phyloP scores from a whole-genome alignment of 2,113 vertebrate species.

The Bambusicola thoracicus region DNA sequence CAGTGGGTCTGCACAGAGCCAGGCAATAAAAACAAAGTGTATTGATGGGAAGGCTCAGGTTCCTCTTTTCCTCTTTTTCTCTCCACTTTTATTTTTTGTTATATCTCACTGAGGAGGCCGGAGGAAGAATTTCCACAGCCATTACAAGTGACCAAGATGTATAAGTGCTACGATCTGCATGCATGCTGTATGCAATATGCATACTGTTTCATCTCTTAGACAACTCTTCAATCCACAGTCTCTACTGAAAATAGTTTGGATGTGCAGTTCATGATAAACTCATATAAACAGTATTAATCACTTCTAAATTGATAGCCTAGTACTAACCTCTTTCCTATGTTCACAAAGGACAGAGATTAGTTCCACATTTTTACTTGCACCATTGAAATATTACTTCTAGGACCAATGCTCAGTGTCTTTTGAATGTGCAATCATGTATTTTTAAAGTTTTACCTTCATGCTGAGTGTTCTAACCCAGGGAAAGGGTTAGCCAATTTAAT shows the following conservation, averaged over 20 bases:
- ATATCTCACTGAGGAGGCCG: neutral
- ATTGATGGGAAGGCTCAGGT: neutral
- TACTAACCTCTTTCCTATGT: neutral
- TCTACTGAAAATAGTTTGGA: neutral
- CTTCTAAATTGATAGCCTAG: neutral
- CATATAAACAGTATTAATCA: neutral
- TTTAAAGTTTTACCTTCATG: neutral
- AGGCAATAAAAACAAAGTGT: accelerated
- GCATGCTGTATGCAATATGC: neutral
- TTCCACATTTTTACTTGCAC: neutral
- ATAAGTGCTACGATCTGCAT: neutral
- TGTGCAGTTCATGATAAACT: neutral
- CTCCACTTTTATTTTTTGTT: neutral
- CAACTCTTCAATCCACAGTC: neutral
- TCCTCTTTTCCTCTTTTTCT: neutral
- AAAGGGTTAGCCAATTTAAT: neutral
- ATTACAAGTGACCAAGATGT: neutral
- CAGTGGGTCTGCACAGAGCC: neutral
- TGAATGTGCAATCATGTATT: neutral
- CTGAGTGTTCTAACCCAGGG: neutral
- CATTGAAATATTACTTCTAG: neutral
- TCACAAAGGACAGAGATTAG: neutral
- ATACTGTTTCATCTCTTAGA: neutral
- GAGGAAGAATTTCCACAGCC: neutral
- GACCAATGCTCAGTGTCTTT: neutral